Evolutionary conservation across 2,797 vertebrate genomes (phyloP).

Genomic region (Micrastur ruficollis): DNA sequence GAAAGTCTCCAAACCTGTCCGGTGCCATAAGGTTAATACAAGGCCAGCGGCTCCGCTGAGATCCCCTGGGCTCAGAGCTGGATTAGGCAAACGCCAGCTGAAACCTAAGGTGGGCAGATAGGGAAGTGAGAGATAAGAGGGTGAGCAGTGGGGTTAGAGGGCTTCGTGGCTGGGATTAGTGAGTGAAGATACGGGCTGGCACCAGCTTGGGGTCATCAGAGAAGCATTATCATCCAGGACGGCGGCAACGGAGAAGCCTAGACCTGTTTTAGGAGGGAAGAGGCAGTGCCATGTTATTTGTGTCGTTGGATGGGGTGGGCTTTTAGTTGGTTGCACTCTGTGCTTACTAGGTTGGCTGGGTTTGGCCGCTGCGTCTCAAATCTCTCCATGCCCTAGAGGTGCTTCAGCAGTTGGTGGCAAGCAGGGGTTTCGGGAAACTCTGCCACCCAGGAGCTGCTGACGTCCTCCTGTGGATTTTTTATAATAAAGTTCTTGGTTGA

Average conservation of each 20-base stretch:
- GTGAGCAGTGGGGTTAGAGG: background rate
- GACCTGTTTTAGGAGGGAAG: background rate
- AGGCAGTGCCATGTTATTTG: background rate
- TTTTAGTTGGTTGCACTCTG: background rate
- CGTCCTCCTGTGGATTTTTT: background rate
- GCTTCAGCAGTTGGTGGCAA: background rate
- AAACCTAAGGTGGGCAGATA: background rate
- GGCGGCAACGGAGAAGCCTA: fast-evolving
- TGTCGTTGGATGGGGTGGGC: background rate
- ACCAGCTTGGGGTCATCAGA: fast-evolving
- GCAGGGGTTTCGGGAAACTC: background rate
- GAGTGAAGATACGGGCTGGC: background rate
- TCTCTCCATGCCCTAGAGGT: background rate
- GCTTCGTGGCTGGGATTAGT: background rate
- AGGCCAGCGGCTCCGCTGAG: background rate
- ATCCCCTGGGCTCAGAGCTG: background rate
- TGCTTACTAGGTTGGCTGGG: background rate
- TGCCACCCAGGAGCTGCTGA: background rate
- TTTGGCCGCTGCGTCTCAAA: background rate
- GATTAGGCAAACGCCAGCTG: background rate
- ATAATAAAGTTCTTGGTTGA: background rate
- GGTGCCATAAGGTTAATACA: background rate
- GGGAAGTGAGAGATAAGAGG: background rate
- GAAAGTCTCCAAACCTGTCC: background rate
- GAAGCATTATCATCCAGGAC: fast-evolving